These are phyloP conservation scores for Harpagifer antarcticus DNA, from an alignment of 2,797 vertebrate species.

Conservation along the genomic window DNA sequence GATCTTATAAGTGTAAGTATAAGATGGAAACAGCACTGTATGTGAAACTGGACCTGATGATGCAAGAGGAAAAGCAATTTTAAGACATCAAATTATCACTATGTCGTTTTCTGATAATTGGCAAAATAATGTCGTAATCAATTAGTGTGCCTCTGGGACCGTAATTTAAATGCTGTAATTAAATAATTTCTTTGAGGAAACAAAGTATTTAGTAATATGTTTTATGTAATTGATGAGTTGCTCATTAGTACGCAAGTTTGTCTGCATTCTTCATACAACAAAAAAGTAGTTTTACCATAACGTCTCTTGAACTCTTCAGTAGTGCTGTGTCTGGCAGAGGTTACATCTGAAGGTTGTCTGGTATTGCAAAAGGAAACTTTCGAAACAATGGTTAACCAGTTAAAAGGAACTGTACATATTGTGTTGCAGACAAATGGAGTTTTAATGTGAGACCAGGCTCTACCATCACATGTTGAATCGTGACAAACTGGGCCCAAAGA, in stretches of 20 bases:
- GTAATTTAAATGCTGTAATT: background rate
- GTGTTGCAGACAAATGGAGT: slow-evolving; percentile 3
- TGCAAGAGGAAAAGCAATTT: background rate
- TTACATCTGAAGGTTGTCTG: slow-evolving; percentile 57
- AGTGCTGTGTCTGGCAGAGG: slow-evolving; percentile 6
- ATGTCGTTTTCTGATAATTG: background rate
- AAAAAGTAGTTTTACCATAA: background rate
- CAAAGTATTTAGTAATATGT: background rate
- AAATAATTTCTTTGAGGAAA: background rate
- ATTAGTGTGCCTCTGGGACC: background rate
- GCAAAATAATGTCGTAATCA: background rate
- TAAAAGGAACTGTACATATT: slow-evolving; percentile 3
- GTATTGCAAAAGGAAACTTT: slow-evolving; percentile 30
- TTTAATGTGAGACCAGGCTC: background rate
- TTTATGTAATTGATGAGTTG: background rate
- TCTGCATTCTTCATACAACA: background rate
- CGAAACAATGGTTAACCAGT: slow-evolving; percentile 56
- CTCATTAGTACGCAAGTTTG: background rate
- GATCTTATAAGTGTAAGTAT: background rate
- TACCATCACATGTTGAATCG: background rate
- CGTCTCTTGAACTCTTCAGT: slow-evolving; percentile 29
- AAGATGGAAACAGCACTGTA: background rate
- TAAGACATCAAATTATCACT: background rate
- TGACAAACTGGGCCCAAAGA: background rate
- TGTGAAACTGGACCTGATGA: background rate